phyloP scores from a whole-genome alignment of 2,113 vertebrate species.

The Scalopus aquaticus region DNA sequence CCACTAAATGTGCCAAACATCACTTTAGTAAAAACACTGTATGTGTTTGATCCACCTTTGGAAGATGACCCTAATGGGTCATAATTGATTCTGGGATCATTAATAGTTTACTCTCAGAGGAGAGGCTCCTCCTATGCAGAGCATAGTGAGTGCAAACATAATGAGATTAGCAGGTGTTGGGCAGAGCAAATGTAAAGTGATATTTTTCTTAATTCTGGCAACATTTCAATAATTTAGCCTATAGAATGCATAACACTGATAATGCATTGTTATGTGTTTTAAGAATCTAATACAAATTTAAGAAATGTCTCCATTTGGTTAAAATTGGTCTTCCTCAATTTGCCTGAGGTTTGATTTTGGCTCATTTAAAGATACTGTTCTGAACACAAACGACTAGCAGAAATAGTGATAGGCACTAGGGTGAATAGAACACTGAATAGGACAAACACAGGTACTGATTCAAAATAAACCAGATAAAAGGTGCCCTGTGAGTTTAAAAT shows the following conservation, averaged over 20 bases:
- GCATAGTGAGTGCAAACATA: neutral
- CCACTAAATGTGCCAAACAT: neutral
- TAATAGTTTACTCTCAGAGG: neutral
- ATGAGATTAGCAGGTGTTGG: neutral
- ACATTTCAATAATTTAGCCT: neutral
- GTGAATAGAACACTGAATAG: neutral
- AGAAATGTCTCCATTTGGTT: no score
- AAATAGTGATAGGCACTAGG: neutral
- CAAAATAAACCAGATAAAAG: neutral
- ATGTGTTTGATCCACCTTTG: neutral
- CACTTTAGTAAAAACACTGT: neutral
- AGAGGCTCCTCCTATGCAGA: neutral
- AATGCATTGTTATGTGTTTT: no score
- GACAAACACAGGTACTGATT: neutral
- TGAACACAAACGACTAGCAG: neutral
- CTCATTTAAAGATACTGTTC: neutral
- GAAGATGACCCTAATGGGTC: neutral
- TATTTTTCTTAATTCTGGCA: neutral
- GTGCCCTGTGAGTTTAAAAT: neutral
- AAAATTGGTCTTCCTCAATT: no score
- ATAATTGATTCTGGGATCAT: neutral
- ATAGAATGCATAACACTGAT: no score
- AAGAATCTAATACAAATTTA: no score
- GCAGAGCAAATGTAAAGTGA: neutral
- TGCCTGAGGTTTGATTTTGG: no score